These are phyloP conservation scores for Euleptes europaea DNA, from an alignment of 2,113 vertebrate species.

Conservation along the genomic window DNA sequence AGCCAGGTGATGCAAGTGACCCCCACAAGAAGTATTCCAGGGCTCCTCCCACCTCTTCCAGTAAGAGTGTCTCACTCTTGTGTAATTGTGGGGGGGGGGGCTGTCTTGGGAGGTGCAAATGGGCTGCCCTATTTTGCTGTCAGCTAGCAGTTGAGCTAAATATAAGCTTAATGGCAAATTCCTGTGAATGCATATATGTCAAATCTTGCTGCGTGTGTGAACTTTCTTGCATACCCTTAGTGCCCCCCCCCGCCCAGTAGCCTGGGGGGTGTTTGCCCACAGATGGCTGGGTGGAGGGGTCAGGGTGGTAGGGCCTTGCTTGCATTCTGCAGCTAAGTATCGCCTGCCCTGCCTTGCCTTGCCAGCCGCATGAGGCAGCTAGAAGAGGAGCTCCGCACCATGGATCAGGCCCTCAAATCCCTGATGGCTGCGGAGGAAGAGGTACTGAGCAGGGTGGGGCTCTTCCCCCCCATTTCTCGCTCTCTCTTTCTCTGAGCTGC, in stretches of 20 bases:
- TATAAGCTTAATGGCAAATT: too few relatives aligned
- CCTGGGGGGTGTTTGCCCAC: neutral
- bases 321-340: conserved; percentile 21
- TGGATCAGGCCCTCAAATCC: conserved; percentile 97
- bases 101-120: too few relatives aligned
- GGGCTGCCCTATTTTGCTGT: too few relatives aligned
- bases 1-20: too few relatives aligned
- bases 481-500: conserved; percentile 44
- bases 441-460: conserved; percentile 78
- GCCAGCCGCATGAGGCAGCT: conserved; percentile 89
- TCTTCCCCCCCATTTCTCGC: neutral
- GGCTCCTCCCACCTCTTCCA: too few relatives aligned
- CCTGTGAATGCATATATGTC: too few relatives aligned
- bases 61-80: too few relatives aligned
- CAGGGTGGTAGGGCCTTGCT: conserved; percentile 46
- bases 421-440: conserved; percentile 96
- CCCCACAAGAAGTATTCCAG: too few relatives aligned
- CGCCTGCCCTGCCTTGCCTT: conserved; percentile 43
- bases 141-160: too few relatives aligned
- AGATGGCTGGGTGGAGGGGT: fast-evolving
- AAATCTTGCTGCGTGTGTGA: too few relatives aligned
- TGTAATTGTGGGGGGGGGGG: too few relatives aligned
- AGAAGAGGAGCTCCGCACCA: conserved; percentile 92
- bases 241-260: neutral
- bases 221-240: neutral